Percentiles rank a stretch among this genome's conserved stretches.
Conservation (phyloP, 1,140 invertebrate species). For the Macrocentrus cingulum region DNA sequence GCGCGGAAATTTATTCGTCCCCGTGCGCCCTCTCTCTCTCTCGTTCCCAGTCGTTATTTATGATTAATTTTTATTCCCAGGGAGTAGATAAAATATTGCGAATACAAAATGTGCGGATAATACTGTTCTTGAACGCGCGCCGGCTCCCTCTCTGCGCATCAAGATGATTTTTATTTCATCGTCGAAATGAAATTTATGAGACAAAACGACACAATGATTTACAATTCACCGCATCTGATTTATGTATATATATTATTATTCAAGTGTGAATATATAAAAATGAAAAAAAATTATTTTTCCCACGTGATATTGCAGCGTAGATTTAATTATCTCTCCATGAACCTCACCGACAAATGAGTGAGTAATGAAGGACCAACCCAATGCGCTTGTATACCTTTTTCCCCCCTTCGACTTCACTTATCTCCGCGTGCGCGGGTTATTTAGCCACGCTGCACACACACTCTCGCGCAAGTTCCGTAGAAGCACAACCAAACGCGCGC, state of each 20-base stretch:
- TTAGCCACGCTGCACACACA: constrained; percentile 39
- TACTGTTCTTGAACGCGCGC: constrained; percentile 2
- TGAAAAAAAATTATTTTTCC: constrained; percentile 34
- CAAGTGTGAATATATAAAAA: no score
- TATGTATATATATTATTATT: no score
- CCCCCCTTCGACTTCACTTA: neutral
- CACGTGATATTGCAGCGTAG: constrained; percentile 29
- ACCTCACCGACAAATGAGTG: constrained; percentile 37
- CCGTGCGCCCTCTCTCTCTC: constrained; percentile 1
- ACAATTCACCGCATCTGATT: no score
- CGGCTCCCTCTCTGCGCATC: neutral
- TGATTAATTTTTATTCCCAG: constrained; percentile 24
- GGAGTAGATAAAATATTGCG: constrained; percentile 20
- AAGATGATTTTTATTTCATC: constrained; percentile 3
- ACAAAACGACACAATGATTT: neutral
- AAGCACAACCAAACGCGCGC: no score
- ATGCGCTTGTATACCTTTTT: neutral
- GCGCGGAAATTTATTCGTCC: constrained; percentile 20
- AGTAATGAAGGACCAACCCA: constrained; percentile 33
- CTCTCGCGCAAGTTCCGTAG: constrained; percentile 26
- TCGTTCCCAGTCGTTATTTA: constrained; percentile 19
- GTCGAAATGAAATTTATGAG: constrained; percentile 5
- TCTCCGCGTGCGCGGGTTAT: constrained; percentile 37
- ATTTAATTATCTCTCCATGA: constrained; percentile 49
- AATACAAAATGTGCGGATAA: constrained; percentile 20